These are phyloP conservation scores for Agrochola lychnidis DNA, from an alignment of 2,888 invertebrate species.

Conservation along the genomic window DNA sequence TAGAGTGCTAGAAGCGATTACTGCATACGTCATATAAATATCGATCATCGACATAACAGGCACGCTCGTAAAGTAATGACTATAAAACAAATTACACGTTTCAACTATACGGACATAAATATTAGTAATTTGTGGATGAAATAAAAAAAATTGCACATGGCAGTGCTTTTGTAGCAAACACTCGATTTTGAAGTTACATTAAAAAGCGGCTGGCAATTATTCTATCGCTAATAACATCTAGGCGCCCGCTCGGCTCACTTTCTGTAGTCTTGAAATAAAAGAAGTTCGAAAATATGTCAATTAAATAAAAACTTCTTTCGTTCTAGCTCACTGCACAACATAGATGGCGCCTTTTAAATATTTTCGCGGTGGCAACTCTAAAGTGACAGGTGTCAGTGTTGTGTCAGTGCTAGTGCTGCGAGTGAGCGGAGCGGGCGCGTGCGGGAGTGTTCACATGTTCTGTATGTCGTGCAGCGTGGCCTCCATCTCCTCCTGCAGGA, in stretches of 20 bases:
- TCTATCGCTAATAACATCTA: slow-evolving; percentile 87
- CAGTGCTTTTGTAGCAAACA: slow-evolving; percentile 89
- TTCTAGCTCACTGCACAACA: slow-evolving; percentile 51
- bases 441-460: slow-evolving; percentile 95
- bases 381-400: slow-evolving; percentile 58
- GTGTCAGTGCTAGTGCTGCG: slow-evolving; percentile 61
- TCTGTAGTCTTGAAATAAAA: slow-evolving; percentile 59
- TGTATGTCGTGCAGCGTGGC: slow-evolving; percentile 99
- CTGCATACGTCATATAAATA: slow-evolving; percentile 80
- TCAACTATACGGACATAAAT: slow-evolving; percentile 79
- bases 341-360: slow-evolving; percentile 53
- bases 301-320: slow-evolving; percentile 62
- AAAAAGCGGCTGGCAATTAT: slow-evolving; percentile 90
- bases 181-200: slow-evolving; percentile 84
- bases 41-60: slow-evolving; percentile 76
- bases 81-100: slow-evolving; percentile 83
- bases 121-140: slow-evolving; percentile 83
- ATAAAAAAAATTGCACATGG: slow-evolving; percentile 87
- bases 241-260: slow-evolving; percentile 81
- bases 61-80: slow-evolving; percentile 85
- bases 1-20: slow-evolving; percentile 75
- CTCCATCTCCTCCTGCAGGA: slow-evolving; percentile 99
- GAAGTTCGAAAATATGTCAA: slow-evolving; percentile 55
- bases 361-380: slow-evolving; percentile 63
- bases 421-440: slow-evolving; percentile 68